These are phyloP conservation scores for Hestina assimilis DNA, from an alignment of 1,140 invertebrate genomes.

Conservation along the genomic window DNA sequence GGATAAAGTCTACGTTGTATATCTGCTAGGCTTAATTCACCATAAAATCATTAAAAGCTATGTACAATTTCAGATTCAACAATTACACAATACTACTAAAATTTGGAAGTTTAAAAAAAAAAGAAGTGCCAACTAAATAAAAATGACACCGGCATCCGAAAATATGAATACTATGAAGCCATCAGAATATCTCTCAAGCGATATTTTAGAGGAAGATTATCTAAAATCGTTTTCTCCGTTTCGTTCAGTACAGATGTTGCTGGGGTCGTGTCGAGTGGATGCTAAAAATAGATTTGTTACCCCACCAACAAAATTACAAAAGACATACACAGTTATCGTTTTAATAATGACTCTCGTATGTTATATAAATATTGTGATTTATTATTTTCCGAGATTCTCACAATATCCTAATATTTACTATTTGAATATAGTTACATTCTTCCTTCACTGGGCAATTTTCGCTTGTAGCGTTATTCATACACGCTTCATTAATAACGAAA, in stretches of 20 bases:
- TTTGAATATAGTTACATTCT: slow-evolving; percentile 1
- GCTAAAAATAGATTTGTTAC: slow-evolving; percentile 45
- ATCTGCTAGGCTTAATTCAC: too few species aligned
- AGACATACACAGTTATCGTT: slow-evolving; percentile 35
- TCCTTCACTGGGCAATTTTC: slow-evolving; percentile 23
- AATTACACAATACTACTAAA: too few species aligned
- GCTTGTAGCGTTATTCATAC: slow-evolving; percentile 38
- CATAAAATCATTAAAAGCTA: too few species aligned
- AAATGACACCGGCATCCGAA: too few species aligned
- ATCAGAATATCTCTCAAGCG: slow-evolving; percentile 44
- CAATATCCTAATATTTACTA: slow-evolving; percentile 24
- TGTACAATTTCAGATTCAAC: too few species aligned
- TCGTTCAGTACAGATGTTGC: slow-evolving; percentile 30
- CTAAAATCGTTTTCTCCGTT: slow-evolving; percentile 35
- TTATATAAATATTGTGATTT: slow-evolving; percentile 13
- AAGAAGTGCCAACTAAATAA: too few species aligned
- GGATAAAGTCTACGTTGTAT: too few species aligned
- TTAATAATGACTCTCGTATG: slow-evolving; percentile 16
- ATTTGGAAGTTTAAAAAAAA: too few species aligned
- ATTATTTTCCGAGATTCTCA: slow-evolving; percentile 18
- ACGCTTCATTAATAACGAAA: slow-evolving; percentile 38
- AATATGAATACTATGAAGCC: too few species aligned
- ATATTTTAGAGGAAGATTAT: slow-evolving; percentile 47
- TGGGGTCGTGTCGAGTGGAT: slow-evolving; percentile 44
- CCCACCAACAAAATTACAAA: slow-evolving; percentile 38